Conservation (phyloP, 1,140 invertebrate species). For the Archegozetes longisetosus region DNA sequence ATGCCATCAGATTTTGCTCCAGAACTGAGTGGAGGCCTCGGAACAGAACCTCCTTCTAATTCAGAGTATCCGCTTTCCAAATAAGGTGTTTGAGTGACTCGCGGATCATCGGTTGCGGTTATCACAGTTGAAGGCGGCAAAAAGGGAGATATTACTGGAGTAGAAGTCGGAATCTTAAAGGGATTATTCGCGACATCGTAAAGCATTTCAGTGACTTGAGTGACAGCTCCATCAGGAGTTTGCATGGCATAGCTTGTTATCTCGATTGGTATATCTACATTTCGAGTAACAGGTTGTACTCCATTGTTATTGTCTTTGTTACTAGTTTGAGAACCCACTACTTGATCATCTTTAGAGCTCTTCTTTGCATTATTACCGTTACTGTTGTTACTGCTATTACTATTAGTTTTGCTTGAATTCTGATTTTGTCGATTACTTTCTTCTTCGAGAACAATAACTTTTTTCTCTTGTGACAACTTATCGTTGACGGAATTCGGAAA, state of each 20-base stretch:
- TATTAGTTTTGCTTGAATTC: too few species aligned
- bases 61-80: background rate
- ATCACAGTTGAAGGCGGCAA: background rate
- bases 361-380: background rate
- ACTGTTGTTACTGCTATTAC: background rate
- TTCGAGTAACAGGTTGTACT: too few species aligned
- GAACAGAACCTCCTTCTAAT: background rate
- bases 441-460: too few species aligned
- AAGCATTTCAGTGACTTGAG: constrained; percentile 11
- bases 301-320: background rate
- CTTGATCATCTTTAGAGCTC: background rate
- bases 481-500: background rate
- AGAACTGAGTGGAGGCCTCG: background rate
- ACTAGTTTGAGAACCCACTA: background rate
- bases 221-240: constrained; percentile 7
- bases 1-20: background rate
- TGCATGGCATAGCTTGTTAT: background rate
- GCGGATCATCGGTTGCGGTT: background rate
- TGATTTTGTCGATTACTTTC: too few species aligned
- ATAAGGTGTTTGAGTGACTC: background rate
- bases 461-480: too few species aligned
- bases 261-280: constrained; percentile 6
- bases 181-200: constrained; percentile 11
- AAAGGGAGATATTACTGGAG: background rate
- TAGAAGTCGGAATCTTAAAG: background rate